Conservation (phyloP, 2,888 invertebrate species). For the Idaea biselata region DNA sequence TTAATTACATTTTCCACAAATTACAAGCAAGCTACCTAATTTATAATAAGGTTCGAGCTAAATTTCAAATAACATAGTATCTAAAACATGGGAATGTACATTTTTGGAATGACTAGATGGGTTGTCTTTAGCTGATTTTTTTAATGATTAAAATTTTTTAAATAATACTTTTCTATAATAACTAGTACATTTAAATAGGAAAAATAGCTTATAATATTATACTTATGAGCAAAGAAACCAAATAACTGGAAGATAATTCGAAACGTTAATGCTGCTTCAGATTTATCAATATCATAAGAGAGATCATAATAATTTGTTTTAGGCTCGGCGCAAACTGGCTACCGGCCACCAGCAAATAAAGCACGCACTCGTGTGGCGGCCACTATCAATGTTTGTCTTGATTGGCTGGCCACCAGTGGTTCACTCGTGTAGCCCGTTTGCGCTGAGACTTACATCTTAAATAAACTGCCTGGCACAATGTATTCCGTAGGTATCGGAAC, state of each 20-base stretch:
- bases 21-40: background rate
- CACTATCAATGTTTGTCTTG: too few species aligned
- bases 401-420: too few species aligned
- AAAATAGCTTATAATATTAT: slow-evolving; percentile 16
- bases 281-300: slow-evolving; percentile 21
- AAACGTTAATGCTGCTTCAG: slow-evolving; percentile 10
- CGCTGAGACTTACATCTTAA: background rate
- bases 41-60: slow-evolving; percentile 1
- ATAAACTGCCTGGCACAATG: background rate
- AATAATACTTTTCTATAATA: slow-evolving; percentile 4
- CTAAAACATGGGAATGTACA: slow-evolving; percentile 26
- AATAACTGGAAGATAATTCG: slow-evolving; percentile 13
- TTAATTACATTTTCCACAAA: background rate
- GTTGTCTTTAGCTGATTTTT: background rate
- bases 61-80: background rate
- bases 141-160: background rate
- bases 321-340: too few species aligned
- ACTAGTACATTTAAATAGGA: slow-evolving; percentile 20
- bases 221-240: slow-evolving; percentile 12
- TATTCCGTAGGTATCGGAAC: background rate
- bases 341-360: too few species aligned
- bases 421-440: too few species aligned
- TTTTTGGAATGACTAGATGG: slow-evolving; percentile 41
- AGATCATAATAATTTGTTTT: slow-evolving; percentile 19
- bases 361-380: too few species aligned